phyloP scores from a whole-genome alignment of 2,888 invertebrate species.

The Hydriomena furcata region DNA sequence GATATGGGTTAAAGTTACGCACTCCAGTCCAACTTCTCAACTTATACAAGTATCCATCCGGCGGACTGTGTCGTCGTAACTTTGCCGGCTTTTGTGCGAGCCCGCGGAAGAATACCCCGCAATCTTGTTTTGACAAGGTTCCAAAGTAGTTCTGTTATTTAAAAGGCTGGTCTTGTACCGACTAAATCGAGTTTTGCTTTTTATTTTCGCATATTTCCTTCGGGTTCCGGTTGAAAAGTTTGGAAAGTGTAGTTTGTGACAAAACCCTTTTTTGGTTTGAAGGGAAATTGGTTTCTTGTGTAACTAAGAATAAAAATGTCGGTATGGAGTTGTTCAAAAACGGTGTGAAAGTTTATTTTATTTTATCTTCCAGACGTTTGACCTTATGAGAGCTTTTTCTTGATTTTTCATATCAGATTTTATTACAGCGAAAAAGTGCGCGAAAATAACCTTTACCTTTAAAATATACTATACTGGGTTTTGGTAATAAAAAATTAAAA shows the following conservation, averaged over 20 bases:
- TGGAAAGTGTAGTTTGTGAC: constrained; percentile 35
- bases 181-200: constrained; percentile 49
- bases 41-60: constrained; percentile 22
- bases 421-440: too few relatives aligned
- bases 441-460: too few relatives aligned
- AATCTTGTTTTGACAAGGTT: constrained; percentile 18
- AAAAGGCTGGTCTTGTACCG: constrained; percentile 29
- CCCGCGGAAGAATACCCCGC: background rate
- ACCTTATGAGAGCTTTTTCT: too few relatives aligned
- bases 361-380: background rate
- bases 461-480: too few relatives aligned
- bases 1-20: constrained; percentile 37
- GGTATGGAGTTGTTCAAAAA: constrained; percentile 9
- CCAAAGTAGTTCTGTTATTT: constrained; percentile 22
- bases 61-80: constrained; percentile 20
- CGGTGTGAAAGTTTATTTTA: background rate
- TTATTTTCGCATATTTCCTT: constrained; percentile 43
- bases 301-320: constrained; percentile 27
- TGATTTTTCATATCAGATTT: too few relatives aligned
- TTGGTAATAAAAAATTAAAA: too few relatives aligned
- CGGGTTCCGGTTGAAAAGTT: constrained; percentile 36
- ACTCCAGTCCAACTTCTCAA: constrained; percentile 28
- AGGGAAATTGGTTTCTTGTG: constrained; percentile 36
- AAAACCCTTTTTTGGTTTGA: constrained; percentile 37
- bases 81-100: constrained; percentile 2